phyloP scores from a whole-genome alignment of 2,888 invertebrate genomes.

The Watsonalla cultraria region DNA sequence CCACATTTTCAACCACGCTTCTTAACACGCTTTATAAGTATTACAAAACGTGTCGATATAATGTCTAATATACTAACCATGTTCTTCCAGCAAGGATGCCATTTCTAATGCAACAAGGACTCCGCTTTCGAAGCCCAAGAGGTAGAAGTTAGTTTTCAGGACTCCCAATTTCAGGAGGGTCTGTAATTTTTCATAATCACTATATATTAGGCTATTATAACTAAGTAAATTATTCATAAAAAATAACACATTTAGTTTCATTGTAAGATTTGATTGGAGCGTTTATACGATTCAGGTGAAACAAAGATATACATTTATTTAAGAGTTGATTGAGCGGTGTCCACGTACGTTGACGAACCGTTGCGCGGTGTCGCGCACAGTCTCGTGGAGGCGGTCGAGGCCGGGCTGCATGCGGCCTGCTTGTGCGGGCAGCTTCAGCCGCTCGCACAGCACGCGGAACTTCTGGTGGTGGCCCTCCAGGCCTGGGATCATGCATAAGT shows the following conservation, averaged over 20 bases:
- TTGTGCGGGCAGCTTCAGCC: conserved; percentile 37
- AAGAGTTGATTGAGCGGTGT: not conserved
- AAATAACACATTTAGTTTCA: not conserved
- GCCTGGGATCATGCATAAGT: conserved; percentile 39
- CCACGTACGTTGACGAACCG: conserved; percentile 34
- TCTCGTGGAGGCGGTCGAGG: conserved; percentile 32
- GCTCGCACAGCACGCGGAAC: conserved; percentile 33
- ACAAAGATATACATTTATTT: no score
- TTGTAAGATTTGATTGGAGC: not conserved
- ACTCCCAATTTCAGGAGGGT: conserved; percentile 23
- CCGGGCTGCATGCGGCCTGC: conserved; percentile 44
- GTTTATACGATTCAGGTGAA: no score
- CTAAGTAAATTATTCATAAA: not conserved
- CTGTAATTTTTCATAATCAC: conserved; percentile 3
- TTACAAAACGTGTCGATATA: not conserved
- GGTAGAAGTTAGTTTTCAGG: conserved; percentile 35
- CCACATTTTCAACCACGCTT: no score
- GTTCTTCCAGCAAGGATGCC: conserved; percentile 43
- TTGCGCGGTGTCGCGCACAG: conserved; percentile 30
- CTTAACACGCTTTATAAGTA: not conserved
- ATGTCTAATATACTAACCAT: conserved; percentile 24
- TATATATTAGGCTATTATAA: no score
- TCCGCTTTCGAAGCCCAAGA: conserved; percentile 51
- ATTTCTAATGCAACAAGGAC: conserved; percentile 42
- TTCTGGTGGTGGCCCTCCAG: conserved; percentile 39